Conservation (phyloP, 2,888 invertebrate species). For the Argyra leucocephala region DNA sequence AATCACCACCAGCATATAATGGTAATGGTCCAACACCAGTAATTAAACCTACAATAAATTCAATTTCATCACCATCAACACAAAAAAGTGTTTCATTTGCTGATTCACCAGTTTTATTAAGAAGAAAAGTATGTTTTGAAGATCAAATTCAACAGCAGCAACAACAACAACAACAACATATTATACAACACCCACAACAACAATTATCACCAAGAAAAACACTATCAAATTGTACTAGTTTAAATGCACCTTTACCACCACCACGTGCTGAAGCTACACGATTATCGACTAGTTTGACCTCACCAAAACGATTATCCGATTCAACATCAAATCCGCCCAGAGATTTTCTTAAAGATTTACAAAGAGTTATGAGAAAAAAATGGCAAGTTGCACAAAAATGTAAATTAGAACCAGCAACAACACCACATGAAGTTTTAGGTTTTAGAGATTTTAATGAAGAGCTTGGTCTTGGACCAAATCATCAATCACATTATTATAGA, state of each 20-base stretch:
- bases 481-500: conserved; percentile 40
- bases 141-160: conserved; percentile 27
- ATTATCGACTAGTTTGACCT: conserved; percentile 60
- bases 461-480: conserved; percentile 34
- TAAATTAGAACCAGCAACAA: conserved; percentile 75
- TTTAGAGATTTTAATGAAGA: conserved; percentile 71
- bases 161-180: conserved; percentile 25
- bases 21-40: conserved; percentile 25
- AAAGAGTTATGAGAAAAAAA: conserved; percentile 85
- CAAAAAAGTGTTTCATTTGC: conserved; percentile 42
- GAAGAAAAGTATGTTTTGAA: conserved; percentile 44
- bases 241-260: conserved; percentile 55
- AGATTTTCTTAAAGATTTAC: conserved; percentile 78
- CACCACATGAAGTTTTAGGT: conserved; percentile 83
- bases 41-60: conserved; percentile 15
- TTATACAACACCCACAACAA: conserved; percentile 27
- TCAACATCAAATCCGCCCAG: conserved; percentile 64
- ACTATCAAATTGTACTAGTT: conserved; percentile 14
- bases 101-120: conserved; percentile 41
- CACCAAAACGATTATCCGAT: conserved; percentile 66
- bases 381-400: conserved; percentile 91
- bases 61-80: conserved; percentile 23
- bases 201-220: conserved; percentile 31
- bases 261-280: conserved; percentile 65
- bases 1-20: conserved; percentile 42